Percentiles rank a stretch among this genome's conserved stretches.
phyloP scores from a whole-genome alignment of 2,888 invertebrate species.

The Epistrophe eligans region DNA sequence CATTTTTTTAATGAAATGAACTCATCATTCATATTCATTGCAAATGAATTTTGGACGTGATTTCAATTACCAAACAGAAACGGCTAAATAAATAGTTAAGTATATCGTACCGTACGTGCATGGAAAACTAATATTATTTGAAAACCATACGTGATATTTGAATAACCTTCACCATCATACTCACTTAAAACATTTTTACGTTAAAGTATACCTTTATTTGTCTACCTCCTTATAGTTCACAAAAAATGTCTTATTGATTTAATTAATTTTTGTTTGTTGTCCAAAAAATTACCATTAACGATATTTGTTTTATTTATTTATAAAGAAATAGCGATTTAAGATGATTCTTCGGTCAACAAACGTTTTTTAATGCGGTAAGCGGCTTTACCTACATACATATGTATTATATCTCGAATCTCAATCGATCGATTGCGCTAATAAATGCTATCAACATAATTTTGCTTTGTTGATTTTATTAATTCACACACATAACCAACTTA shows the following conservation, averaged over 20 bases:
- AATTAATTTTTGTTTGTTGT: background rate
- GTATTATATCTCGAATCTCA: background rate
- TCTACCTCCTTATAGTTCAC: background rate
- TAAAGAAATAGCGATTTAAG: background rate
- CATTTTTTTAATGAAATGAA: background rate
- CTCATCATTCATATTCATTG: background rate
- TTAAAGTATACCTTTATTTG: background rate
- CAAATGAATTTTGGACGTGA: background rate
- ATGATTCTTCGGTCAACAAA: background rate
- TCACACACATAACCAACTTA: background rate
- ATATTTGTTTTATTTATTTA: background rate
- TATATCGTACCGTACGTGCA: too few relatives aligned
- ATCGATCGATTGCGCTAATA: background rate
- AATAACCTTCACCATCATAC: background rate
- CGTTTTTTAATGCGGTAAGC: background rate
- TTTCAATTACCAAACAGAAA: background rate
- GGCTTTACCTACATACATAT: background rate
- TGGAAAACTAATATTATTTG: background rate
- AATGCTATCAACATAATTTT: background rate
- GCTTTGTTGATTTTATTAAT: background rate
- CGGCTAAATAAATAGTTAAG: background rate
- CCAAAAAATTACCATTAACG: background rate
- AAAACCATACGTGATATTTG: background rate
- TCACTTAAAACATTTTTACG: background rate
- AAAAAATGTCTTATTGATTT: background rate